phyloP scores from a whole-genome alignment of 2,888 invertebrate genomes.

The Archips xylosteana region DNA sequence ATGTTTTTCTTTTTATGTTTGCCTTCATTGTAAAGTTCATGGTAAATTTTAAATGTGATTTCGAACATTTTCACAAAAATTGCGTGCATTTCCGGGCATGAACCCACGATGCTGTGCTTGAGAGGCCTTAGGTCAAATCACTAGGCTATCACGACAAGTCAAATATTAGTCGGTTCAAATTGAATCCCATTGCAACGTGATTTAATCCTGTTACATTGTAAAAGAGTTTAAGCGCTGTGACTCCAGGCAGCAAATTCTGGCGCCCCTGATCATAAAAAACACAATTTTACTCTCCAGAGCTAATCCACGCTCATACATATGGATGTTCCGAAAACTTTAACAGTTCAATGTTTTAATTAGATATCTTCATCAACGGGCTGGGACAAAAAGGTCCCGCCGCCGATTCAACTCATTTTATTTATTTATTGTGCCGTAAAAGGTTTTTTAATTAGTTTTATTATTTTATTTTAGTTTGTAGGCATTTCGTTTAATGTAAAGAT shows the following conservation, averaged over 20 bases:
- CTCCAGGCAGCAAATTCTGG: constrained; percentile 6
- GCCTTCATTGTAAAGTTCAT: too few relatives aligned
- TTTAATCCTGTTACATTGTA: background rate
- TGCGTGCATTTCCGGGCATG: too few relatives aligned
- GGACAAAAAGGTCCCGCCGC: constrained; percentile 70
- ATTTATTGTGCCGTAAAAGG: constrained; percentile 76
- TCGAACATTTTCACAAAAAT: too few relatives aligned
- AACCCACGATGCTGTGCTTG: too few relatives aligned
- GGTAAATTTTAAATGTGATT: too few relatives aligned
- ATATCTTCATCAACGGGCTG: constrained; percentile 68
- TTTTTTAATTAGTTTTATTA: constrained; percentile 81
- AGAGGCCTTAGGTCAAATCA: too few relatives aligned
- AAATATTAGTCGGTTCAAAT: background rate
- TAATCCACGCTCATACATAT: constrained; percentile 58
- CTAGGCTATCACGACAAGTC: too few relatives aligned
- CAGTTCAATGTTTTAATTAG: constrained; percentile 67
- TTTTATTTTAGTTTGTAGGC: constrained; percentile 60
- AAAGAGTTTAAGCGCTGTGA: background rate
- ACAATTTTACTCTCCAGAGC: constrained; percentile 17
- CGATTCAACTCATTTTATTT: constrained; percentile 68
- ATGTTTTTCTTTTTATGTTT: too few relatives aligned
- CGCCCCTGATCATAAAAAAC: constrained; percentile 11
- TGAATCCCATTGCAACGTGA: background rate
- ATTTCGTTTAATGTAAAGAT: constrained; percentile 14
- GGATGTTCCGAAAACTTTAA: constrained; percentile 62